Conservation (phyloP, 2,797 vertebrate genomes). For the Ambastaia sidthimunki region DNA sequence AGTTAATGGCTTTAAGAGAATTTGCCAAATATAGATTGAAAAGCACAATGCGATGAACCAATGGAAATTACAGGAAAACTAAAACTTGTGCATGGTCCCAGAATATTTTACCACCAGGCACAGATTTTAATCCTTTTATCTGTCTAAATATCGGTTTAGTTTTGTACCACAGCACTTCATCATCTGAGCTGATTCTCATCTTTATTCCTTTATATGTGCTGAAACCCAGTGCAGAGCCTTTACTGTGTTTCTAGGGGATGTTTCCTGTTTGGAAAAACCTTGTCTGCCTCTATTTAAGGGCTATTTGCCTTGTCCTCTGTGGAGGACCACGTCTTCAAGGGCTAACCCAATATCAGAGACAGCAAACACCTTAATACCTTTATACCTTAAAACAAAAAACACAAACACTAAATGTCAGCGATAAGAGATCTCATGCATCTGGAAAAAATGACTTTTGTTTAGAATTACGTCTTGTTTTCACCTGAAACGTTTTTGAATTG, state of each 20-base stretch:
- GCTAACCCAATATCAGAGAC: conserved; percentile 49
- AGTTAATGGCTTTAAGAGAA: conserved; percentile 10
- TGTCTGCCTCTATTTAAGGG: neutral
- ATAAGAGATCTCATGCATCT: conserved; percentile 45
- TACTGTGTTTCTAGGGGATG: conserved; percentile 36
- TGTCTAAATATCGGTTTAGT: neutral
- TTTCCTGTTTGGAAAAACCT: conserved; percentile 23
- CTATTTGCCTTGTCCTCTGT: conserved; percentile 55
- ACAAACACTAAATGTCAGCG: conserved; percentile 32
- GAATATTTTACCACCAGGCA: neutral
- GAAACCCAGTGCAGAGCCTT: conserved; percentile 17
- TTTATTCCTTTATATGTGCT: conserved; percentile 2
- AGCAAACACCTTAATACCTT: conserved; percentile 34
- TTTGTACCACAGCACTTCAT: conserved; percentile 6
- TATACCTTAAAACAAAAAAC: conserved; percentile 47
- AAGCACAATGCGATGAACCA: conserved; percentile 27
- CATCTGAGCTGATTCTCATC: neutral
- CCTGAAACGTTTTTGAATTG: conserved; percentile 5
- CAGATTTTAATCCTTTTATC: neutral
- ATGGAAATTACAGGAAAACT: neutral
- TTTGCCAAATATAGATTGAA: conserved; percentile 40
- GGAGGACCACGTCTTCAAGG: conserved; percentile 59
- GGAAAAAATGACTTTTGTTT: conserved; percentile 15
- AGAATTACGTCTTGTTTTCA: conserved; percentile 27
- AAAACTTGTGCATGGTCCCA: neutral